These are phyloP conservation scores for Calliscelio sp. DNA, from an alignment of 2,888 invertebrate species.

Conservation along the genomic window DNA sequence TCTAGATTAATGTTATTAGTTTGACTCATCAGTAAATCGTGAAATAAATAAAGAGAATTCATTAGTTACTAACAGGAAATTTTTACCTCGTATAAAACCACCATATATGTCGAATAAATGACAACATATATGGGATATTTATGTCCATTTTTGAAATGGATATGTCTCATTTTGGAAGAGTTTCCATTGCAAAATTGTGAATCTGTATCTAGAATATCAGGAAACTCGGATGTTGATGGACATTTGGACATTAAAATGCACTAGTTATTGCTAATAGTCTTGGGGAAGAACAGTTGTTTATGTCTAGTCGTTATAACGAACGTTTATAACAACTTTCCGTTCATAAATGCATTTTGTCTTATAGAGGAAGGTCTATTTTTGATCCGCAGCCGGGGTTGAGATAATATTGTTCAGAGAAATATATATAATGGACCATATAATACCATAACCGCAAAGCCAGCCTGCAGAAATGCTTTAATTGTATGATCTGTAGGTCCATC, in stretches of 20 bases:
- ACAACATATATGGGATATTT: no score
- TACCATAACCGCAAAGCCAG: conserved; percentile 70
- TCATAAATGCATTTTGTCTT: conserved; percentile 43
- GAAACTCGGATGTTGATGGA: background rate
- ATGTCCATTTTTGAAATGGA: no score
- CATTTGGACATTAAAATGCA: background rate
- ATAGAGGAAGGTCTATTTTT: conserved; percentile 43
- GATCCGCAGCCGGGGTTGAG: conserved; percentile 41
- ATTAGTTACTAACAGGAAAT: no score
- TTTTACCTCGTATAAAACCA: no score
- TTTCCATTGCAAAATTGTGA: no score
- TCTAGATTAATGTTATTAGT: no score
- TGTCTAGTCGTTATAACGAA: conserved; percentile 23
- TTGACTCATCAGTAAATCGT: no score
- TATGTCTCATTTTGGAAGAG: no score
- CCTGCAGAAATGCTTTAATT: conserved; percentile 76
- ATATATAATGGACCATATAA: conserved; percentile 69
- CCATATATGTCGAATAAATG: no score
- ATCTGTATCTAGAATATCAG: no score
- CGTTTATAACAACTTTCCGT: conserved; percentile 20
- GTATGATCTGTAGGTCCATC: conserved; percentile 65
- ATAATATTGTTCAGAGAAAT: conserved; percentile 68
- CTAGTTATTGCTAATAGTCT: background rate
- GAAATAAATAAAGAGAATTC: no score
- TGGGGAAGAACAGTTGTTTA: conserved; percentile 1